These are phyloP conservation scores for Nephrotoma appendiculata DNA, from an alignment of 2,888 invertebrate genomes.

Conservation along the genomic window DNA sequence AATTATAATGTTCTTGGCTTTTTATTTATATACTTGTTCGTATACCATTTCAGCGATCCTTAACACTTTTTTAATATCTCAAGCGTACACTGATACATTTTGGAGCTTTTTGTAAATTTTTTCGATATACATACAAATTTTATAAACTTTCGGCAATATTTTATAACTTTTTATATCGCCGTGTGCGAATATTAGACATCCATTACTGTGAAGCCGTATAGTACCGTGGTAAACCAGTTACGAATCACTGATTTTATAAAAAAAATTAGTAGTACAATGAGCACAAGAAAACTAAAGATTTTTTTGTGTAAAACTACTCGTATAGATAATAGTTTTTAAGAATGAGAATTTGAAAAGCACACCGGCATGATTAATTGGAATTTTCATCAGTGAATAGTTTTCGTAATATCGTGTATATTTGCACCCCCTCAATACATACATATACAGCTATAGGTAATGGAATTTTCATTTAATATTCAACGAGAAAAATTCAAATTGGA, in stretches of 20 bases:
- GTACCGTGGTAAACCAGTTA: not conserved
- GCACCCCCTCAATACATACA: not conserved
- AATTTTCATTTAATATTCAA: not conserved
- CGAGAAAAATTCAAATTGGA: no score
- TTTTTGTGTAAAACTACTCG: not conserved
- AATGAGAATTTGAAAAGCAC: not conserved
- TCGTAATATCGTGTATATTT: not conserved
- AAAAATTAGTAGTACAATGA: not conserved
- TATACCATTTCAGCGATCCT: not conserved
- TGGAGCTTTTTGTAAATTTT: no score
- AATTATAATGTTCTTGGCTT: not conserved
- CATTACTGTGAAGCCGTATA: no score
- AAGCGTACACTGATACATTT: no score
- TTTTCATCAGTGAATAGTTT: not conserved
- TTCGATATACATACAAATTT: no score
- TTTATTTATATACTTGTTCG: not conserved
- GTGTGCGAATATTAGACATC: no score
- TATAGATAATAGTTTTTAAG: not conserved
- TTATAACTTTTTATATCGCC: no score
- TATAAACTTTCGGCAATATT: no score
- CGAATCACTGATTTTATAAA: not conserved
- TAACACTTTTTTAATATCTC: no score
- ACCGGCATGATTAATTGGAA: not conserved
- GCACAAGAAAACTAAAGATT: not conserved
- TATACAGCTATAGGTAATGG: not conserved